Evolutionary conservation across 1,140 invertebrate species (phyloP), one percentile per base, ranked within the genome.

Genomic region (Andricus grossulariae): DNA sequence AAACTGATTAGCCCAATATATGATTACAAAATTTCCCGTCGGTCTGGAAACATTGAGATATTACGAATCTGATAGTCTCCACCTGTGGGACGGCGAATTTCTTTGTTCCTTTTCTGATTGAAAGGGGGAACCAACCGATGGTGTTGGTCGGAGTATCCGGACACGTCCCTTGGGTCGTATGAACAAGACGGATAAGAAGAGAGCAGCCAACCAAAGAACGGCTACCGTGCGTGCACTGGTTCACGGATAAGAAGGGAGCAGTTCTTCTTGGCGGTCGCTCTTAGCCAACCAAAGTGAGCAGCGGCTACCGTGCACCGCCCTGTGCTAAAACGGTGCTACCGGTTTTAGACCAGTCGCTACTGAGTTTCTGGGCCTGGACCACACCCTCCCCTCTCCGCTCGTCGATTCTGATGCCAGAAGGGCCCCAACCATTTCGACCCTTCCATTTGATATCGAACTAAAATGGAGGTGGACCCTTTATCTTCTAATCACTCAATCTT

Each of bases 261-360:
- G 83, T 87, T 86, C 80, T 78, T 82, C 83, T 86, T 81, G 80
- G 78, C 79, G 86, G 80, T 86, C 82, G 81, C 81, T 84, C 79
- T 79, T 87, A 87, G 87, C 88, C 88, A 90, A 90, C 89, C 86
- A 89, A 88, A 88, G 84, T 72, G 82, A 81, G 80, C 76, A 85
- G 79, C 80, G 72, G 88, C 90, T 92, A 91, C 90, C 79, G 91
- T 88, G 90, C 87, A 85, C 88, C 91, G 89, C 88, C 89, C 89
- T 90, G 84, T 84, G 85, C 84, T 85, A 87, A 87, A 87, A 84
- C 83, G 80, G 73, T 79, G 85, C 90, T 91, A 91, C 89, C 84
- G 89, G 88, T 91, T 90, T 89, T 86, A 76, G 79, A 82, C 89
- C 89, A 88, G 82, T 88, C 85, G 84, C 88, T 83, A 83, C 80